Evolutionary conservation across 2,888 invertebrate genomes (phyloP), one percentile per base, ranked within the genome.

Genomic region (Hyposoter dolosus): DNA sequence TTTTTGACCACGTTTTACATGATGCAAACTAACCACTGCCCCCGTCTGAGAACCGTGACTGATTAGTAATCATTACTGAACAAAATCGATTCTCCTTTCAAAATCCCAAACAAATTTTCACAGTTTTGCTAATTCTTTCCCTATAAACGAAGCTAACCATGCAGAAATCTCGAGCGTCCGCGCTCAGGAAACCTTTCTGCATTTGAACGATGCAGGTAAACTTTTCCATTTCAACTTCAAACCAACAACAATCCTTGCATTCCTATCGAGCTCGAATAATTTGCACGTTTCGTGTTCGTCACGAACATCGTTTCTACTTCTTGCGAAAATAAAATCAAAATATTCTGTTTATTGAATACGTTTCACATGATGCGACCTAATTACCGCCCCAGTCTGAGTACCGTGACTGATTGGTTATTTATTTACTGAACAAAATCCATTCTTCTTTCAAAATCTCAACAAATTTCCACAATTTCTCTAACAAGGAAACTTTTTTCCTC

Each of bases 371-470:
- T 93, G 92, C 50, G 65, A 81, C 2, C 40, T 60, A 86, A 82
- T 84, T 91, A 93, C 90, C 90, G 93, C 93, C 93, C 93, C 93
- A 93, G 93, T 91, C 93, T 93, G 93, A 93, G 40, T 81, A 82
- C 85, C 85, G 68, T 93, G 93, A 93, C 75, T 90, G 93, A 93
- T 88, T 91, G 90, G 89, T 90, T 89, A 47, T 65, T 47, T 47
- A 3, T 35, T 63, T 35, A 63, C 75, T 76, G 75, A 76, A 28
- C 47, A 28, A 23, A 47, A 40, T 45, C 5, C 5, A 10, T 32
- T 3, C 5, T 23, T 47, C 17, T 17, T 32, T 7, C 7, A 10
- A 28, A 72, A n/a, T 28, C 23, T 2, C 12, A n/a, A n/a, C 32
- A 35, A 53, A 19, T 10, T 15, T 17, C 9, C n/a, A 3, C 6